Conservation (phyloP, 2,797 vertebrate genomes). For the Anabas testudineus region DNA sequence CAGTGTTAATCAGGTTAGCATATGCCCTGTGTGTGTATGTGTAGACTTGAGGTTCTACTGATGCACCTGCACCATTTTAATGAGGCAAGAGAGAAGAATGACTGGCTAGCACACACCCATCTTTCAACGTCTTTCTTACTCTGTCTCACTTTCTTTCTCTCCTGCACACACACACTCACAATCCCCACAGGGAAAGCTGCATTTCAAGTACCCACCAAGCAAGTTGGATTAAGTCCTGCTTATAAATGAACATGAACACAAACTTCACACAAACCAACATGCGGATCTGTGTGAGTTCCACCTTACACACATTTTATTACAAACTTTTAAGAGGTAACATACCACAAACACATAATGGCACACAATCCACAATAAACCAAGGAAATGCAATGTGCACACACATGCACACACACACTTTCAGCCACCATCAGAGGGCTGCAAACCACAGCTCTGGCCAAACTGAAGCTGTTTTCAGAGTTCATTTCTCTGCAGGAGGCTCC, state of each 20-base stretch:
- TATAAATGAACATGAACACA: conserved; percentile 8
- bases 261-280: conserved; percentile 11
- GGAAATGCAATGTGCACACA: conserved; percentile 10
- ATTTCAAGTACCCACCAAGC: conserved; percentile 20
- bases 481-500: conserved; percentile 42
- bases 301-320: conserved; percentile 44
- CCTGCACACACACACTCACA: neutral
- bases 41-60: conserved; percentile 17
- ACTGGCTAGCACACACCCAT: conserved; percentile 11
- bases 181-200: neutral
- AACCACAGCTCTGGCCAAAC: conserved; percentile 45
- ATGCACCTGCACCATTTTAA: conserved; percentile 62
- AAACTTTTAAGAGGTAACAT: conserved; percentile 69
- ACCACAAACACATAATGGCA: conserved; percentile 61
- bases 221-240: conserved; percentile 21
- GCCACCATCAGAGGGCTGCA: conserved; percentile 51
- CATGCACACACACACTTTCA: conserved; percentile 1
- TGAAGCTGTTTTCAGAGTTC: conserved; percentile 47
- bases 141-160: conserved; percentile 4
- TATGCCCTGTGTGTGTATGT: conserved; percentile 55
- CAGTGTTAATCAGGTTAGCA: conserved; percentile 75
- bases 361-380: conserved; percentile 16
- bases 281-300: neutral
- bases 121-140: conserved; percentile 14
- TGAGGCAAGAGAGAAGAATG: conserved; percentile 27